These are phyloP conservation scores for Phoeniculus purpureus DNA, from an alignment of 2,797 vertebrate species.

Conservation along the genomic window DNA sequence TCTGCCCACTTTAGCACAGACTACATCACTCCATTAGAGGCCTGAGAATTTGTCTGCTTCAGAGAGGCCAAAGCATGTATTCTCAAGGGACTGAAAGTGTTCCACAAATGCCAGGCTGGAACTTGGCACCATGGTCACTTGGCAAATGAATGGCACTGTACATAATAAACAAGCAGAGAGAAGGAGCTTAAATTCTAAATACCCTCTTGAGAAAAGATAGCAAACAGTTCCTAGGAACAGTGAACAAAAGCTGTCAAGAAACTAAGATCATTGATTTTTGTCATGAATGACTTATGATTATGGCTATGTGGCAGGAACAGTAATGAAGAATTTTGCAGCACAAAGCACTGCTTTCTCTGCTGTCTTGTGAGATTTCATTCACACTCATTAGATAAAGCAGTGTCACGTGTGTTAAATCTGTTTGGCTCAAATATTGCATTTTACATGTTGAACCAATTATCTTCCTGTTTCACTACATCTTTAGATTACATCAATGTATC, in stretches of 20 bases:
- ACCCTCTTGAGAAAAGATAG: constrained; percentile 62
- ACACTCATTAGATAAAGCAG: constrained; percentile 4
- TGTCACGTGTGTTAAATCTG: constrained; percentile 2
- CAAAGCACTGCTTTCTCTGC: background rate
- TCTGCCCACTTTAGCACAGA: constrained; percentile 26
- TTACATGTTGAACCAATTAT: constrained; percentile 41
- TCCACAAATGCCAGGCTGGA: constrained; percentile 59
- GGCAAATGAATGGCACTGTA: constrained; percentile 47
- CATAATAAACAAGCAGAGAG: constrained; percentile 63
- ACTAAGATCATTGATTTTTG: constrained; percentile 55
- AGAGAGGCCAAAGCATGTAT: constrained; percentile 30
- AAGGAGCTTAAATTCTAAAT: constrained; percentile 61
- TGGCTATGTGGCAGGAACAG: background rate
- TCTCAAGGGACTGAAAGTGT: constrained; percentile 59
- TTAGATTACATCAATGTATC: background rate
- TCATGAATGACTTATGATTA: constrained; percentile 51
- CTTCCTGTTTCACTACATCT: background rate
- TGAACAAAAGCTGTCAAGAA: constrained; percentile 57
- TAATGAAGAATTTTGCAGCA: constrained; percentile 8
- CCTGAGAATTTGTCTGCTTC: constrained; percentile 30
- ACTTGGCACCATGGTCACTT: constrained; percentile 54
- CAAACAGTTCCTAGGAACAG: constrained; percentile 56
- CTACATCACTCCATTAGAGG: background rate
- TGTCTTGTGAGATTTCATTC: constrained; percentile 6
- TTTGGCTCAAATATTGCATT: constrained; percentile 20